Conservation (phyloP, 2,797 vertebrate genomes). For the Ambastaia sidthimunki region DNA sequence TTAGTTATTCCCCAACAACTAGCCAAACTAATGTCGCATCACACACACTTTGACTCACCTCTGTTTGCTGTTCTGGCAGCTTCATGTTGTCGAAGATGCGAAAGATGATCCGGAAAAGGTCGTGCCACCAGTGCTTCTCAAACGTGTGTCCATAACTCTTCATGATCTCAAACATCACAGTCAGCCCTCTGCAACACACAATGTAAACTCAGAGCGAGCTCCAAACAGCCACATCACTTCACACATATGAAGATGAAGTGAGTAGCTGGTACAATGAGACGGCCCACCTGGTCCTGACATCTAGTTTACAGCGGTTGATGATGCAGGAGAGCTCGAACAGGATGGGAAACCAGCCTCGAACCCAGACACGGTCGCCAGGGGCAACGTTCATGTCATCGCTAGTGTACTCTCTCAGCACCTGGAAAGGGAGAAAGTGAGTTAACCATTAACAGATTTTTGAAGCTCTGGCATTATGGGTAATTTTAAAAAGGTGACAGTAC, state of each 20-base stretch:
- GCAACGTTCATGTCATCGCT: slow-evolving; percentile 98
- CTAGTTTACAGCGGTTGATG: slow-evolving; percentile 95
- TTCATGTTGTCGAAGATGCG: slow-evolving; percentile 99
- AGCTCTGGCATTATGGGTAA: background rate
- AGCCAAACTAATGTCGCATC: too few relatives aligned
- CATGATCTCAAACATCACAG: slow-evolving; percentile 99
- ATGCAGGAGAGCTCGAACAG: slow-evolving; percentile 96
- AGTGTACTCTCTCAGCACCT: slow-evolving; percentile 94
- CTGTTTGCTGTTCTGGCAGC: slow-evolving; percentile 94
- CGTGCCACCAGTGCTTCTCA: slow-evolving; percentile 98
- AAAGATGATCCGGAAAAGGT: slow-evolving; percentile 95
- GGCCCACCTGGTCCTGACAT: slow-evolving; percentile 91
- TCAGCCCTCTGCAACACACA: slow-evolving; percentile 85
- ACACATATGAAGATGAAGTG: background rate
- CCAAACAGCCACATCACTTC: background rate
- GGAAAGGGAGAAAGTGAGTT: background rate
- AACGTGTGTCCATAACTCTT: slow-evolving; percentile 96
- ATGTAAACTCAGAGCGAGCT: slow-evolving; percentile 9
- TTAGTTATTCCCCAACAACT: too few relatives aligned
- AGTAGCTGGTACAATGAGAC: background rate
- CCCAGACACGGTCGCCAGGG: slow-evolving; percentile 93
- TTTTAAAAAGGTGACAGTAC: background rate
- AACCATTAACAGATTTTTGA: background rate
- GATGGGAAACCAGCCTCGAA: slow-evolving; percentile 96
- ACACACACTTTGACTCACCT: slow-evolving; percentile 76